Evolutionary conservation across 2,113 vertebrate genomes (phyloP).

Genomic region (Aptenodytes patagonicus): DNA sequence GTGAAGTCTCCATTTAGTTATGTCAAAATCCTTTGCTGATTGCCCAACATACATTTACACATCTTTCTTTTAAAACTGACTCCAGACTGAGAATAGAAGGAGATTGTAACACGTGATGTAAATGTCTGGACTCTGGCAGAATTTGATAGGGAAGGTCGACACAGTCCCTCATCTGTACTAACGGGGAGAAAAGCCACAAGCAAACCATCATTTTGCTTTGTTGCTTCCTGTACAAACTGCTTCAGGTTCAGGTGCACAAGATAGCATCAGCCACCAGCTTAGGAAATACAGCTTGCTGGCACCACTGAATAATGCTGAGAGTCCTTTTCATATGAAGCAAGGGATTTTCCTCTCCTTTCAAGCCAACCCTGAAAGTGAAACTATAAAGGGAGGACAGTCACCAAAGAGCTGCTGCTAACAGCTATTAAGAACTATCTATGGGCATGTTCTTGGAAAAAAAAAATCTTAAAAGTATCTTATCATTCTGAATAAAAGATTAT

Average conservation of each 20-base stretch:
- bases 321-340: not conserved
- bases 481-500: not conserved
- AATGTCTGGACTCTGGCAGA: not conserved
- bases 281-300: not conserved
- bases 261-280: not conserved
- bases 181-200: not conserved
- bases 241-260: not conserved
- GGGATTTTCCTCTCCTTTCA: not conserved
- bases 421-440: not conserved
- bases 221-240: not conserved
- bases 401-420: not conserved
- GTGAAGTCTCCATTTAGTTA: not conserved
- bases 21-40: not conserved
- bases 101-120: not conserved
- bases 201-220: not conserved
- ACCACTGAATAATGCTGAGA: not conserved
- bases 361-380: not conserved
- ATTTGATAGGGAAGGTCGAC: not conserved
- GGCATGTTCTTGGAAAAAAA: not conserved
- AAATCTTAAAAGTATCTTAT: not conserved
- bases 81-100: not conserved
- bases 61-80: not conserved
- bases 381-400: not conserved
- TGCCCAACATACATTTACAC: not conserved
- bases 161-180: not conserved